Evolutionary conservation across 2,113 vertebrate genomes (phyloP), one percentile per base, ranked within the genome.

Genomic region (Limanda limanda): DNA sequence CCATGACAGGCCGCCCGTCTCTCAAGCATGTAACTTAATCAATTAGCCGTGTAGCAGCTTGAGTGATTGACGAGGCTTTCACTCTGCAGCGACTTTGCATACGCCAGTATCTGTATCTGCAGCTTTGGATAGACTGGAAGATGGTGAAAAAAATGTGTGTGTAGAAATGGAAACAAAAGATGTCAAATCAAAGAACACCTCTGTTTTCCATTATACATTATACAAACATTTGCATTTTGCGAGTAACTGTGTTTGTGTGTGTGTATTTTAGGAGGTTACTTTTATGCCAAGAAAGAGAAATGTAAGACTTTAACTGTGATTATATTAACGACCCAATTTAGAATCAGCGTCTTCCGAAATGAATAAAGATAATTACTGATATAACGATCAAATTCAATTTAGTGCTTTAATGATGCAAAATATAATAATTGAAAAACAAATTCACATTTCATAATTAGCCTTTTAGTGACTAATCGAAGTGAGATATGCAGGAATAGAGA

Each of bases 21-120:
- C 75, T 81, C 78, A 59, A 69, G 65, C 75, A 79, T 91, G 83
- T 88, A 91, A 90, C 73, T 84, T 89, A 81, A 92, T 92, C 87
- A 84, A 90, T 88, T 85, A 85, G 74, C 69, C 24, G 57, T 72
- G 88, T 74, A 78, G 77, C 65, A 24, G 62, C 58, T 71, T 15
- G n/a, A 59, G 82, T 85, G 81, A 93, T 76, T 88, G 85, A 89
- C 82, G 47, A 12, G 52, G 11, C 52, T 71, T 64, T 64, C 31
- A 12, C 58, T 71, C 68, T 56, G 62, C 61, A 40, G 62, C 42
- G 62, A 78, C 55, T 81, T 47, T 58, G 35, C 65, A 68, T 62
- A 59, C 3, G 52, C 14, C 56, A 58, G 42, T 62, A 76, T 48
- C 27, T 60, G n/a, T 61, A 1, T 5, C 35, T 62, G 51, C 23